Evolutionary conservation across 1,140 invertebrate genomes (phyloP).

Genomic region (Lanistes nyassanus): DNA sequence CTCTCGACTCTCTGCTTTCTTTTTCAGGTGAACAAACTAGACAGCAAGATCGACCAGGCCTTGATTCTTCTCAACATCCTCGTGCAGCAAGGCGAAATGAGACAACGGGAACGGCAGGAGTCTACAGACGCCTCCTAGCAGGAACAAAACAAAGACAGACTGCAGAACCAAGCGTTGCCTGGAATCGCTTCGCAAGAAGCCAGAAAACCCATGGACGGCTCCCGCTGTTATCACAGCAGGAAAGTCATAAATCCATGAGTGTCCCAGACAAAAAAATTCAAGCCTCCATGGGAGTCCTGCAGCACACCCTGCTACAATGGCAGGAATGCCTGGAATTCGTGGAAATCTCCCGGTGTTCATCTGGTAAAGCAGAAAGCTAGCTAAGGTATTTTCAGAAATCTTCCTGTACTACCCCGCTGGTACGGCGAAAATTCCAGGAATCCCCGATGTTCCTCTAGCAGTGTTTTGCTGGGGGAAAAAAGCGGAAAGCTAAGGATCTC

Average conservation of each 20-base stretch:
- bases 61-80: conserved; percentile 75
- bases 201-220: not conserved
- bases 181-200: not conserved
- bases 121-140: conserved; percentile 25
- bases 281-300: no score
- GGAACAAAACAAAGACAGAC: not conserved
- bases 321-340: no score
- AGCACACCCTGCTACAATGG: not conserved
- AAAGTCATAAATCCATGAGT: not conserved
- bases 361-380: no score
- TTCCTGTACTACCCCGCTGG: no score
- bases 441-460: no score
- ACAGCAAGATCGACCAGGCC: conserved; percentile 78
- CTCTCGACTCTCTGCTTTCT: no score
- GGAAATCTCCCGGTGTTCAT: no score
- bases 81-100: conserved; percentile 42
- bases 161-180: not conserved
- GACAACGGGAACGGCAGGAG: not conserved
- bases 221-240: not conserved
- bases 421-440: no score
- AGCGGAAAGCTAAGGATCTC: no score
- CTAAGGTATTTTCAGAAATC: no score
- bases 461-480: no score
- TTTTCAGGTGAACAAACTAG: conserved; percentile 76
- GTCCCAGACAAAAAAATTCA: not conserved